phyloP scores from a whole-genome alignment of 2,888 invertebrate species.

The Drosophila paracracens region DNA sequence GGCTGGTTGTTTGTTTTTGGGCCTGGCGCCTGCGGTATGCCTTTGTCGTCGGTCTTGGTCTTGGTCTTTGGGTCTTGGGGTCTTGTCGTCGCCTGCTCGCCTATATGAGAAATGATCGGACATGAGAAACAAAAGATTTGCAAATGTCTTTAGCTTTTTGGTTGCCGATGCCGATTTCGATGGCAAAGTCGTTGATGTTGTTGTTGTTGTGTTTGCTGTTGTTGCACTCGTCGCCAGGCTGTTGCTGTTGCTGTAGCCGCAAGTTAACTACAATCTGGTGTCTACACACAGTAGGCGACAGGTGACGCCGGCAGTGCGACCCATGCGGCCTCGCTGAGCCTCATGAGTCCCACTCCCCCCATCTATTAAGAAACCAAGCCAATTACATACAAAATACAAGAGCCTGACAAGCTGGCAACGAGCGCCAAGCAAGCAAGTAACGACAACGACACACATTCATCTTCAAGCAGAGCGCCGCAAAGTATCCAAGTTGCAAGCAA shows the following conservation, averaged over 20 bases:
- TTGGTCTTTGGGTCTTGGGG: constrained; percentile 41
- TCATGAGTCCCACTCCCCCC: constrained; percentile 19
- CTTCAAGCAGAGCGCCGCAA: constrained; percentile 66
- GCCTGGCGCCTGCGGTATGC: constrained; percentile 84
- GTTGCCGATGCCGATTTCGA: constrained; percentile 61
- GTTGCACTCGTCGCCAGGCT: constrained; percentile 34
- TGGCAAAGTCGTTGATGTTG: constrained; percentile 18
- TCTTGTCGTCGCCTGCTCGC: constrained; percentile 73
- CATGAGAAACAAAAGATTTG: constrained; percentile 83
- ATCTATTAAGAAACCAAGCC: constrained; percentile 67
- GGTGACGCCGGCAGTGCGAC: constrained; percentile 67
- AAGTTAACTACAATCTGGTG: constrained; percentile 49
- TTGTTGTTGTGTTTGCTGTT: constrained; percentile 21
- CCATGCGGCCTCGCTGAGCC: constrained; percentile 22
- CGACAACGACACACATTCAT: constrained; percentile 75
- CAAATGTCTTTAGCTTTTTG: constrained; percentile 81
- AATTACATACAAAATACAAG: constrained; percentile 79
- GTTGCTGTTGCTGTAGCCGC: constrained; percentile 41
- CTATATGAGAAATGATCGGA: constrained; percentile 83
- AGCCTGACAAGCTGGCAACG: constrained; percentile 62
- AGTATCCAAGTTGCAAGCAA: constrained; percentile 20
- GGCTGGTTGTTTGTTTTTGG: constrained; percentile 59
- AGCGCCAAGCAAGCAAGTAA: constrained; percentile 32
- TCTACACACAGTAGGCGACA: constrained; percentile 70
- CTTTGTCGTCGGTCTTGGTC: constrained; percentile 76